Percentiles rank a stretch among this genome's conserved stretches.
These are phyloP conservation scores for Mustelus asterias DNA, from an alignment of 2,113 vertebrate species.

Conservation along the genomic window DNA sequence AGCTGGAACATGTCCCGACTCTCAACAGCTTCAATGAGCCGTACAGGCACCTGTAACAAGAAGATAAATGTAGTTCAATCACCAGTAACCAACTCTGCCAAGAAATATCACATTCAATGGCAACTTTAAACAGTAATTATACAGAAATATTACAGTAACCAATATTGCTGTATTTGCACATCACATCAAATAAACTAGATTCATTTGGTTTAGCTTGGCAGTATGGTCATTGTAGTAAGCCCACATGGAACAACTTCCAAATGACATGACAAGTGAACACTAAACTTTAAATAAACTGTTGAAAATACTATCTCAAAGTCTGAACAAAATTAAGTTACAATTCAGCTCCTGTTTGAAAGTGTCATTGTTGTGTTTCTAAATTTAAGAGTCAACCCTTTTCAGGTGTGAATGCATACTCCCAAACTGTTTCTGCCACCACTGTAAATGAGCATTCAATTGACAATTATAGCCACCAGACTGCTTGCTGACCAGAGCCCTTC, in stretches of 20 bases:
- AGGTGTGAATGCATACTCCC: background rate
- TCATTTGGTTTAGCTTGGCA: background rate
- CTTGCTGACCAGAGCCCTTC: background rate
- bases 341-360: background rate
- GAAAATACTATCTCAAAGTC: background rate
- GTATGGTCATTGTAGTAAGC: background rate
- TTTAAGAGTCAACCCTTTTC: background rate
- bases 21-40: constrained; percentile 93
- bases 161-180: background rate
- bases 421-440: background rate
- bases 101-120: background rate
- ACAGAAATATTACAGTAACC: background rate
- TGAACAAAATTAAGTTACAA: background rate
- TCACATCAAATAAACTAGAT: background rate
- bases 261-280: background rate
- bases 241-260: background rate
- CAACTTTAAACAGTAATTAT: background rate
- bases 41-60: constrained; percentile 82
- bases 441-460: background rate
- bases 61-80: constrained; percentile 40
- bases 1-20: constrained; percentile 98
- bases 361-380: background rate
- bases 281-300: background rate
- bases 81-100: background rate
- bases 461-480: background rate